Evolutionary conservation across 1,140 invertebrate genomes (phyloP), one percentile per base, ranked within the genome.

Genomic region (Eumeta japonica): DNA sequence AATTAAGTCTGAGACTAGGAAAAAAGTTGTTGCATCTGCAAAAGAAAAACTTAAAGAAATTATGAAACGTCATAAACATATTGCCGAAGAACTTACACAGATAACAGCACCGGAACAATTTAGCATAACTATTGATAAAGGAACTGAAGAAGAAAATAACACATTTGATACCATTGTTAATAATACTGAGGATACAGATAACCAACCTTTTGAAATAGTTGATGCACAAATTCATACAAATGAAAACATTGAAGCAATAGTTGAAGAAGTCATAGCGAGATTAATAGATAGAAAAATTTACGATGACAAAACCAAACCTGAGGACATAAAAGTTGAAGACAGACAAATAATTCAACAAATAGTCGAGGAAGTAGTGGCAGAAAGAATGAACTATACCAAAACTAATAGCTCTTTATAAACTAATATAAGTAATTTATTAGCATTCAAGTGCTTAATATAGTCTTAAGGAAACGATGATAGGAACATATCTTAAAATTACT

Each of bases 11-110:
- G 65, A 71, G 59, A 75, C 71, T 12, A 57, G 65, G 12, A 66
- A 57, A 39, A 68, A 73, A 48, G 60, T 76, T 14, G 61, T 71
- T 3, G 70, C 64, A 15, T 75, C 73, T 12, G 68, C 75, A 0
- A 77, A 75, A 59, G 73, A 76, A 46, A 77, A 76, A 46, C 48
- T 77, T 30, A 74, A 61, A 51, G 75, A 77, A 55, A 60, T 77
- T 36, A 77, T 77, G 59, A 65, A 63, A 45, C 59, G 67, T 3
- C 75, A 74, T 42, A 75, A 72, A 57, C 54, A 75, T 51, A 58
- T 72, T 18, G 60, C 68, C 12, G 54, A 61, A 16, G 58, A 73
- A 46, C 52, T 68, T 36, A 53, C 60, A n/a, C 53, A 60, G 37
- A 56, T 48, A 53, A 46, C 57, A 20, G 46, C 55, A 46, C 20